Conservation (phyloP, 2,113 vertebrate genomes). For the Megalops atlanticus region DNA sequence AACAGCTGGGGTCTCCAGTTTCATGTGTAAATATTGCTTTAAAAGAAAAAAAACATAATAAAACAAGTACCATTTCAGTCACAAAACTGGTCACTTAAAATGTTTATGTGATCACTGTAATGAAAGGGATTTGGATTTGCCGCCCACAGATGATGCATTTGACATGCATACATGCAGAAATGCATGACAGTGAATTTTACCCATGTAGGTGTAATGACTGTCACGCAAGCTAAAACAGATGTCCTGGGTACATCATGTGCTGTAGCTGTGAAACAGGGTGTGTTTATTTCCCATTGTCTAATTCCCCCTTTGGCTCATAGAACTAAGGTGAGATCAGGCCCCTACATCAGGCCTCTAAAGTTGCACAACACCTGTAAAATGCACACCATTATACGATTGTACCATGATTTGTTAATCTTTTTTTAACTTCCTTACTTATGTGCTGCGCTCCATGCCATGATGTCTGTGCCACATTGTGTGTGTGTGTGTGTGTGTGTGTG, state of each 20-base stretch:
- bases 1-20: neutral
- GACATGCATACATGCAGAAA: no score
- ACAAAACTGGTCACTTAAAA: neutral
- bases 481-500: neutral
- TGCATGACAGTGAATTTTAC: no score
- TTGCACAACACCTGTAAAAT: neutral
- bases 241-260: neutral
- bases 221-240: slow-evolving; percentile 29
- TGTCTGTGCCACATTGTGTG: neutral
- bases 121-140: neutral
- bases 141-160: neutral
- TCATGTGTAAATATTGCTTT: neutral
- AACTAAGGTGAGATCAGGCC: neutral
- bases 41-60: no score
- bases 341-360: neutral
- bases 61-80: no score
- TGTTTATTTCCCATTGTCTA: slow-evolving; percentile 33
- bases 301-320: slow-evolving; percentile 5
- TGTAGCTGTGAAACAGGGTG: neutral
- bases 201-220: slow-evolving; percentile 13
- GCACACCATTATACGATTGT: neutral
- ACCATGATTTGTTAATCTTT: neutral
- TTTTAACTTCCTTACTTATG: neutral
- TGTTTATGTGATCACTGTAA: neutral
- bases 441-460: neutral